Evolutionary conservation across 2,797 vertebrate genomes (phyloP), one percentile per base, ranked within the genome.

Genomic region (Sebastes miniatus): DNA sequence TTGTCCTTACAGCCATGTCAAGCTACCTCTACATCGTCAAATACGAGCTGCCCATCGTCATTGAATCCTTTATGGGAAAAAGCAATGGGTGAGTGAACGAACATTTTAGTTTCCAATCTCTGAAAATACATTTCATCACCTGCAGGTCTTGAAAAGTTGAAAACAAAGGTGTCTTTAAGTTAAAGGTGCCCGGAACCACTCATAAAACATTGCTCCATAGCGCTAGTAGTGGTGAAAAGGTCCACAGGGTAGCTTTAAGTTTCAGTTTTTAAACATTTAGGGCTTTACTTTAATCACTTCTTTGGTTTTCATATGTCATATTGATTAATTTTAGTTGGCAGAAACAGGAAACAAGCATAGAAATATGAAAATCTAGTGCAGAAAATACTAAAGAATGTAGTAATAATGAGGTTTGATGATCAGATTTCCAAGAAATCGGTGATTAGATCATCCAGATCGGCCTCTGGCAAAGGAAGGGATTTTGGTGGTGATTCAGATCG

Each of bases 21-120:
- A 99, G 97, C 96, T 99, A 99, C 97, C 98, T 99, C 95, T 99
- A 96, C 95, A 99, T 99, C 79, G 97, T 99, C 93, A 99, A 99
- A 94, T 99, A 99, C 76, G 98, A 99, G 93, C 96, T 99, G 90
- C 99, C 99, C 78, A 97, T 98, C 87, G 98, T 99, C 93, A 99
- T 99, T 85, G 90, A 96, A 81, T 92, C 97, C 79, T 97, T 99
- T 83, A 52, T 95, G 63, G 97, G 96, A 92, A 47, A 93, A 74
- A 89, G 59, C 81, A 91, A 95, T 69, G 95, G 87, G 98, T 99
- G 96, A 95, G 97, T 95, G 73, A 2, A 25, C 18, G 2, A 10
- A 62, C 50, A 10, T 24, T 31, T 68, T 25, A 3, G 7, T 29
- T 62, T 20, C 20, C 52, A 24, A 31, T 57, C 25, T 22, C 25